Evolutionary conservation across 2,888 invertebrate genomes (phyloP).

Genomic region (Timema cristinae): DNA sequence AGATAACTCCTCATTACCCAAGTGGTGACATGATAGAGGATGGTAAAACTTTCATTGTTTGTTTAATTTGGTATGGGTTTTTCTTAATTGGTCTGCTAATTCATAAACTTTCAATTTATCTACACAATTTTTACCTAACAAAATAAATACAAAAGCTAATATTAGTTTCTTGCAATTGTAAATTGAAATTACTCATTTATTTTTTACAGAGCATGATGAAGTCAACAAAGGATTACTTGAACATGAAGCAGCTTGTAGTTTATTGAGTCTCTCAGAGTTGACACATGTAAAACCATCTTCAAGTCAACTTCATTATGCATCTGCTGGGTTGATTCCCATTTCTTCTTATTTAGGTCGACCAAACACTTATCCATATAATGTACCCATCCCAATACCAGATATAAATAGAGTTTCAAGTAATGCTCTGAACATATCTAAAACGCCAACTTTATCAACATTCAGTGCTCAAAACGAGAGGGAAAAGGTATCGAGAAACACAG

Average conservation of each 20-base stretch:
- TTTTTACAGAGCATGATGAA: slow-evolving; percentile 26
- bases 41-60: no score
- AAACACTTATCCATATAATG: slow-evolving; percentile 62
- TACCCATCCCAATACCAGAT: slow-evolving; percentile 27
- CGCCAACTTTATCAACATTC: slow-evolving; percentile 34
- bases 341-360: slow-evolving; percentile 59
- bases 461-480: slow-evolving; percentile 35
- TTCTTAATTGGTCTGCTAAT: no score
- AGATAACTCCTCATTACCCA: no score
- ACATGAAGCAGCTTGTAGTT: slow-evolving; percentile 80
- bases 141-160: no score
- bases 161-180: no score
- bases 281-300: slow-evolving; percentile 39
- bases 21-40: no score
- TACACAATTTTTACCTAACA: no score
- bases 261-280: slow-evolving; percentile 67
- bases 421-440: slow-evolving; percentile 26
- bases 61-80: no score
- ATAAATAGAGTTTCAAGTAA: not conserved
- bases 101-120: no score
- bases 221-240: slow-evolving; percentile 49
- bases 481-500: slow-evolving; percentile 35
- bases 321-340: slow-evolving; percentile 46
- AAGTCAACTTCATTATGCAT: slow-evolving; percentile 32
- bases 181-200: not conserved